These are phyloP conservation scores for Callinectes sapidus DNA, from an alignment of 2,888 invertebrate species.

Conservation along the genomic window DNA sequence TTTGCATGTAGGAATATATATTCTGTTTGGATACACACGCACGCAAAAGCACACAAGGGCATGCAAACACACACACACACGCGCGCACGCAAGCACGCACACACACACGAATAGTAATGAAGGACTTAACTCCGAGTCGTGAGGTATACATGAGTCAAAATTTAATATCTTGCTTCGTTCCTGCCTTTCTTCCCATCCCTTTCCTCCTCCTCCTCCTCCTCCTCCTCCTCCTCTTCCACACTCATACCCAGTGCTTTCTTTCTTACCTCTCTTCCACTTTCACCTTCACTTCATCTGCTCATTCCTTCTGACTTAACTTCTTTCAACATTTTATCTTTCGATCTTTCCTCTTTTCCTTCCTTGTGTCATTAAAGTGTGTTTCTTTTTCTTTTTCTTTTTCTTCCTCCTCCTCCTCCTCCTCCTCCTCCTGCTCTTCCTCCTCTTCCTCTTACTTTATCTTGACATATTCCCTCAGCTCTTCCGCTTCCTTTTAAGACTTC, in stretches of 20 bases:
- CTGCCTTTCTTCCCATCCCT: background rate
- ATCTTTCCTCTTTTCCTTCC: too few species aligned
- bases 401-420: background rate
- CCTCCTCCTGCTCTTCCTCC: background rate
- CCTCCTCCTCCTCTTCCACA: background rate
- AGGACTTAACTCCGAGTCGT: too few species aligned
- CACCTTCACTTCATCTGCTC: too few species aligned
- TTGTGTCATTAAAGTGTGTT: too few species aligned
- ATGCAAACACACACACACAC: background rate
- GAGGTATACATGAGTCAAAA: background rate
- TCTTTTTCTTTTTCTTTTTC: background rate
- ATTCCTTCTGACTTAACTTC: too few species aligned
- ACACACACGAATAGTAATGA: too few species aligned
- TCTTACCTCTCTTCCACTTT: too few species aligned
- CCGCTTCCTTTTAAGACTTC: background rate
- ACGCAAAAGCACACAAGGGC: background rate
- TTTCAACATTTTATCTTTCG: too few species aligned
- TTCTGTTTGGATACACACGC: too few species aligned
- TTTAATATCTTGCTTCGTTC: background rate
- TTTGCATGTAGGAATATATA: too few species aligned
- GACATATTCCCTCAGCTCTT: background rate
- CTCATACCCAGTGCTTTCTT: too few species aligned
- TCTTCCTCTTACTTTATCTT: background rate
- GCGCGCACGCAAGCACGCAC: background rate
- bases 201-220: background rate